Percentiles rank a stretch among this genome's conserved stretches.
Conservation (phyloP, 2,797 vertebrate species). For the Yasuhikotakia modesta region DNA sequence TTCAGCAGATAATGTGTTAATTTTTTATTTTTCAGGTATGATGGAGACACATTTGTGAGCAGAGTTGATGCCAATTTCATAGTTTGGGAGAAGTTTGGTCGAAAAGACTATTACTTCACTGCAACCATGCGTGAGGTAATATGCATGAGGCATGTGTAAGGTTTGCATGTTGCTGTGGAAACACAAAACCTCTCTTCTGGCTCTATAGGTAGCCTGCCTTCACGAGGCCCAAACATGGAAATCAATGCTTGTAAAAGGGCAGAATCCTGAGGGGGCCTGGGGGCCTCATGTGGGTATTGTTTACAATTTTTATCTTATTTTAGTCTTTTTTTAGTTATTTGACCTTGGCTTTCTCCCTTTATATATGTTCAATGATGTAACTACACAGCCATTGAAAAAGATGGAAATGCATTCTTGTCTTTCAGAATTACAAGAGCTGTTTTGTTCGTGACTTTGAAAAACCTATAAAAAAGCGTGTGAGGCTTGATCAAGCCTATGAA, state of each 20-base stretch:
- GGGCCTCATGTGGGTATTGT: constrained; percentile 23
- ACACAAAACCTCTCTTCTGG: not conserved
- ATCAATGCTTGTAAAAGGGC: constrained; percentile 19
- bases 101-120: constrained; percentile 40
- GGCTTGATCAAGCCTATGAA: constrained; percentile 45
- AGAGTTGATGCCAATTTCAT: constrained; percentile 47
- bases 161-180: not conserved
- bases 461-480: not conserved
- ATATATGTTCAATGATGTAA: not conserved
- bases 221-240: constrained; percentile 47
- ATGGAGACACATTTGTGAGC: constrained; percentile 42
- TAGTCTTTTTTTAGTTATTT: not conserved
- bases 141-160: not conserved
- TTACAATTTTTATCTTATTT: constrained; percentile 1
- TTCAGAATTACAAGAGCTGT: constrained; percentile 42
- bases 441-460: constrained; percentile 21
- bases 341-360: constrained; percentile 1
- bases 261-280: constrained; percentile 15
- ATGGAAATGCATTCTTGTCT: not conserved
- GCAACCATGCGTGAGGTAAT: constrained; percentile 41
- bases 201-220: constrained; percentile 40
- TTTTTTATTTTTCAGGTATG: constrained; percentile 33
- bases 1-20: not conserved
- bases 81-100: constrained; percentile 42
- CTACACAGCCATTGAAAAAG: not conserved